A percentile compares a stretch with the other conserved stretches of the same genome.
These are phyloP conservation scores for Karalla daura DNA, from an alignment of 2,797 vertebrate genomes.

Conservation along the genomic window DNA sequence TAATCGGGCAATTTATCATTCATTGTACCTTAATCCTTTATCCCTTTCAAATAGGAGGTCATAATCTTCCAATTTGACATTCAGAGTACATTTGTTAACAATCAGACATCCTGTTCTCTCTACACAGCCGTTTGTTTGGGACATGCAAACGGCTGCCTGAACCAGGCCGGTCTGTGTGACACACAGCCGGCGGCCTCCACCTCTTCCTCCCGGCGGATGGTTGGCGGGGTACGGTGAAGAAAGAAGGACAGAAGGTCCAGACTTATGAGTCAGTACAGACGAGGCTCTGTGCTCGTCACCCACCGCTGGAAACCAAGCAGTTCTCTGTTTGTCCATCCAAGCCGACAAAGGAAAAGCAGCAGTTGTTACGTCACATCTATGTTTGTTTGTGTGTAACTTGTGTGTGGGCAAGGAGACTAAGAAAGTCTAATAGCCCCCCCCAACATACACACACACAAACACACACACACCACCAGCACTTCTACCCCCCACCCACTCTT, in stretches of 20 bases:
- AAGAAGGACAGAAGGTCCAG: slow-evolving; percentile 28
- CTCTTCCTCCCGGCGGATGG: slow-evolving; percentile 57
- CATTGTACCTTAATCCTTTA: too few species aligned
- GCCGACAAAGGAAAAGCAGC: slow-evolving; percentile 31
- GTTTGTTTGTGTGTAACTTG: slow-evolving; percentile 14
- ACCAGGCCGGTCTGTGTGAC: slow-evolving; percentile 16
- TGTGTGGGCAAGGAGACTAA: background rate
- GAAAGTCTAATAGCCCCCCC: too few species aligned
- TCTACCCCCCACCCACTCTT: slow-evolving; percentile 28
- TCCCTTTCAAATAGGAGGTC: too few species aligned
- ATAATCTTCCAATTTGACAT: too few species aligned
- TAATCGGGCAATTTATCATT: too few species aligned
- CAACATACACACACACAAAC: too few species aligned
- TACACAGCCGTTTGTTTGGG: slow-evolving; percentile 36
- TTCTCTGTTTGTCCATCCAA: slow-evolving; percentile 52
- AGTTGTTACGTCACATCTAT: slow-evolving; percentile 30
- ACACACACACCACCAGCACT: slow-evolving; percentile 25
- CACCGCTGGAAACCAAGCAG: slow-evolving; percentile 2
- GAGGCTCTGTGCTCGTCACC: slow-evolving; percentile 37
- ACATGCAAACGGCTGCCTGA: slow-evolving; percentile 32
- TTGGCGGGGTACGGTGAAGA: slow-evolving; percentile 21
- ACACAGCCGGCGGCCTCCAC: slow-evolving; percentile 25
- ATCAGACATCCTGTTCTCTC: slow-evolving; percentile 68
- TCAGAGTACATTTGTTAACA: too few species aligned
- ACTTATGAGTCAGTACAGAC: slow-evolving; percentile 47